Evolutionary conservation across 2,113 vertebrate genomes (phyloP), one percentile per base, ranked within the genome.

Genomic region (Syngnathus scovelli): DNA sequence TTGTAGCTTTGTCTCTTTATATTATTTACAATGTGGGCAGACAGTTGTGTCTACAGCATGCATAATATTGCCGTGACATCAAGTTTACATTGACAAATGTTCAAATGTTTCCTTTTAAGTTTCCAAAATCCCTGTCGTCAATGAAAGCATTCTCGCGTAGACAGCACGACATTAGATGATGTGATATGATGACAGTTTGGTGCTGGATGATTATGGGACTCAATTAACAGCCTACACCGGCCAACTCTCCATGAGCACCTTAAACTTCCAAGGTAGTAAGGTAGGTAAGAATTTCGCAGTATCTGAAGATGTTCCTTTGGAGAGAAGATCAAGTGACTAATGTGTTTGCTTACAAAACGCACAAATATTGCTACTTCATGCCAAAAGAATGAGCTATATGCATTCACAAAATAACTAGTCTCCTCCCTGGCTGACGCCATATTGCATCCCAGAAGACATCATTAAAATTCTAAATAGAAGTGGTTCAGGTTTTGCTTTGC

Each of bases 271-370:
- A 46, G 16, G 44, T 15, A 46, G 44, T 46, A 5, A 46, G 44
- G 15, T 15, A 46, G 44, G 15, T 15, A 46, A 18, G 44, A 16
- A 46, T 46, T 46, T 46, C 16, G 15, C 44, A 46, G 16, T 46
- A 46, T 46, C 44, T 46, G 5, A 5, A 46, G 21, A 78, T 70
- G 76, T 65, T 67, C 80, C 72, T 72, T 80, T 77, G 55, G 64
- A 72, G 79, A 75, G 6, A 64, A 75, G 71, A 81, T 84, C 79
- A 80, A 79, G 68, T 69, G 64, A 37, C 23, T 23, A 79, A 85
- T 80, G 68, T 77, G 1, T 72, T 76, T 71, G 41, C 74, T 74
- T 56, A 77, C 61, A 77, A 74, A 81, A 78, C 67, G 72, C 77
- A 69, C 43, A 58, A 55, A 79, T 72, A 82, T 72, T 78, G 65